Base-by-base conservation (phyloP, 2,888 invertebrate species). In the Stenichneumon culpator region DNA sequence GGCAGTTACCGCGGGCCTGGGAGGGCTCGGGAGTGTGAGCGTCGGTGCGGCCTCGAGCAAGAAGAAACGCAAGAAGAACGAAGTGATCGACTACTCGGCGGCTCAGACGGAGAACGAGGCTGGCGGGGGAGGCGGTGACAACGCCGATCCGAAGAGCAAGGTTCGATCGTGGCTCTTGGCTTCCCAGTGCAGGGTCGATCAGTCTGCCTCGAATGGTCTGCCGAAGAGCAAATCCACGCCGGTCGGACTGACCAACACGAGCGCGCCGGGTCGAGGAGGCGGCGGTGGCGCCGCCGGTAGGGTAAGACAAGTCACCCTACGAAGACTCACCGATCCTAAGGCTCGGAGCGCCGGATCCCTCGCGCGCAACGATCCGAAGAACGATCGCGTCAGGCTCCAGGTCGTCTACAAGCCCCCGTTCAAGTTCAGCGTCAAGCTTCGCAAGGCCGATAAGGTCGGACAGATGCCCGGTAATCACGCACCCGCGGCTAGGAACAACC, bases 391-490 rank as follows among this genome's bases (percentile, higher is more conserved):
- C 14, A 96, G 97, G 87, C 94, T 98, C 28, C 98, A 98, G 94
- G 97, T 98, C 50, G 97, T 98, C 36, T 98, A 97, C 93, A 97
- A 97, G 92, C 97, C 98, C 73, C 98, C 98, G 14, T 98, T 98
- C 94, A 97, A 97, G 91, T 97, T 98, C 94, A 97, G 97, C 93
- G 95, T 98, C 78, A 97, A 97, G 92, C 95, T 98, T 86, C 95
- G 96, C 83, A 97, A 96, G 91, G 96, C 96, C 78, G 97, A 97
- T 87, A 97, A 97, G 74, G 94, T 96, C 47, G 96, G 96, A 86
- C 93, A 93, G 67, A 88, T 89, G 22, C 94, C 95, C 25, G 94
- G 95, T 52, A 95, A 95, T 82, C 95, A 90, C 22, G 89, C 87
- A 52, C 89, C 79, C 81, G 86, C 36, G 74, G 83, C 44, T 69